Evolutionary conservation across 2,797 vertebrate genomes (phyloP).

Genomic region (Babyrousa celebensis): DNA sequence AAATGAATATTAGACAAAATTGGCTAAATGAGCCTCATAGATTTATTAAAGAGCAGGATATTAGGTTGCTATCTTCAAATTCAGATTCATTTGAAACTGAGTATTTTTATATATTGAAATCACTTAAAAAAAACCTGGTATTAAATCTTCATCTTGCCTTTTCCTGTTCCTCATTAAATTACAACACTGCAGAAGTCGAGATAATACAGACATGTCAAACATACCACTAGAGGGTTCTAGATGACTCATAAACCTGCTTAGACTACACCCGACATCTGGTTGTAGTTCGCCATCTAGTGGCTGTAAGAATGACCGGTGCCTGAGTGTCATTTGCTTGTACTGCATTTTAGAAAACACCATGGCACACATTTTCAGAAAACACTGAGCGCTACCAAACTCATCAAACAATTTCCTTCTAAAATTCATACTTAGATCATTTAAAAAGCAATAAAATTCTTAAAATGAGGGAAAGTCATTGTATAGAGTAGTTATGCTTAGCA

Average conservation of each 20-base stretch:
- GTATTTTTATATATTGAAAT: slow-evolving; percentile 11
- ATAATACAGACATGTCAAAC: not conserved
- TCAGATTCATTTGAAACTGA: slow-evolving; percentile 21
- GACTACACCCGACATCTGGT: slow-evolving; percentile 75
- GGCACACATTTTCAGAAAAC: not conserved
- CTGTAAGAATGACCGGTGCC: not conserved
- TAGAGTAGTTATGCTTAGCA: not conserved
- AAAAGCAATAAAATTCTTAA: slow-evolving; percentile 36
- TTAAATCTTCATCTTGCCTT: slow-evolving; percentile 31
- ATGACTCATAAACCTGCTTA: not conserved
- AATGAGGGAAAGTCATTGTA: not conserved
- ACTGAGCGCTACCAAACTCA: not conserved
- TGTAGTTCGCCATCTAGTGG: slow-evolving; percentile 91
- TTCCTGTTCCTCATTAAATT: slow-evolving; percentile 48
- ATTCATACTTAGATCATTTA: not conserved
- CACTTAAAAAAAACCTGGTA: not conserved
- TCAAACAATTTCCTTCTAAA: slow-evolving; percentile 6
- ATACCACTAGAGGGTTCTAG: not conserved
- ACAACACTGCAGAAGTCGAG: not conserved
- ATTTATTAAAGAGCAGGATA: not conserved
- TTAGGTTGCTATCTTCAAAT: not conserved
- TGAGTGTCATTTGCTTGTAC: not conserved
- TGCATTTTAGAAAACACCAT: not conserved
- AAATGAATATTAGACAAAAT: slow-evolving; percentile 20
- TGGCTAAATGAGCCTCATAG: not conserved